These are phyloP conservation scores for Lithophane leautieri DNA, from an alignment of 2,888 invertebrate genomes.

Conservation along the genomic window DNA sequence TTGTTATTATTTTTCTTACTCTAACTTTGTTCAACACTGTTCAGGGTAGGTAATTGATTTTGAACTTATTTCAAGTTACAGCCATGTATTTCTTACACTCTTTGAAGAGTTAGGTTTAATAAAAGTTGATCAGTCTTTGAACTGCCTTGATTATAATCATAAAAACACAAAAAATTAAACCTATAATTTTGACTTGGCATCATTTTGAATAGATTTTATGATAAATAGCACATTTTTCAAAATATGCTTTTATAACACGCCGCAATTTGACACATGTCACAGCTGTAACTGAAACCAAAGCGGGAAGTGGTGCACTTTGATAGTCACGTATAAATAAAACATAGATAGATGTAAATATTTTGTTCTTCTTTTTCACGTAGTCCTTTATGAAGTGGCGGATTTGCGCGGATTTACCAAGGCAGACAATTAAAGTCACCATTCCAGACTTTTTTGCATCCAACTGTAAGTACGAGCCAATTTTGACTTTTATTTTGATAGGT, in stretches of 20 bases:
- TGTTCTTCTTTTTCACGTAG: conserved; percentile 27
- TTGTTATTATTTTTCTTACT: neutral
- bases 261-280: neutral
- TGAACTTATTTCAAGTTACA: neutral
- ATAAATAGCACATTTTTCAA: neutral
- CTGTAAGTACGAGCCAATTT: conserved; percentile 21
- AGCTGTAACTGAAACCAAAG: conserved; percentile 9
- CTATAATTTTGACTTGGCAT: neutral
- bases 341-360: conserved; percentile 18
- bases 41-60: neutral
- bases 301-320: neutral
- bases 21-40: neutral
- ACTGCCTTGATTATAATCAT: neutral
- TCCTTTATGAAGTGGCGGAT: neutral
- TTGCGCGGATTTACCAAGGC: neutral
- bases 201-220: neutral
- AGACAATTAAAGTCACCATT: neutral
- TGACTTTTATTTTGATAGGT: neutral
- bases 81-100: neutral
- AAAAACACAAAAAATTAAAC: neutral
- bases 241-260: conserved; percentile 15
- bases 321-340: conserved; percentile 17
- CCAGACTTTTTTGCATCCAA: neutral
- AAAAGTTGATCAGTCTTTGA: neutral
- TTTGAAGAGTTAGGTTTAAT: too few relatives aligned